phyloP scores from a whole-genome alignment of 2,113 vertebrate species.

The Xiphophorus couchianus region DNA sequence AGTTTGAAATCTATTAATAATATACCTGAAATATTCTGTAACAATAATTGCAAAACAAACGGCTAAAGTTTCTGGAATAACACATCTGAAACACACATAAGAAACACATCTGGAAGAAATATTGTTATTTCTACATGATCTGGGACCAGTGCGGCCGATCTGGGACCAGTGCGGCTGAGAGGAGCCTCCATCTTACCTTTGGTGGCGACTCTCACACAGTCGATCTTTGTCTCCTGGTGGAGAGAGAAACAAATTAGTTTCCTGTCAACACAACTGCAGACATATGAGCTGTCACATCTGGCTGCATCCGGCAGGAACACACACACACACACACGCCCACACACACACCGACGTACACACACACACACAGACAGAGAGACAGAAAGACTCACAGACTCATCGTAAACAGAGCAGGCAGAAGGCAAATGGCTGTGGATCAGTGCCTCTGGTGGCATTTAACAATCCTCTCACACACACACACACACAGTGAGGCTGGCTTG shows the following conservation, averaged over 20 bases:
- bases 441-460: constrained; percentile 65
- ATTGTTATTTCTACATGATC: too few species aligned
- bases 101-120: too few species aligned
- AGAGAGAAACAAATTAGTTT: constrained; percentile 58
- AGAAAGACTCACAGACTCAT: constrained; percentile 15
- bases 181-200: constrained; percentile 84
- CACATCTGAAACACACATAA: too few species aligned
- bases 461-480: constrained; percentile 20
- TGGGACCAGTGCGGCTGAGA: too few species aligned
- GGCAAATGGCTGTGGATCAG: constrained; percentile 69
- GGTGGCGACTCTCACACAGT: constrained; percentile 93
- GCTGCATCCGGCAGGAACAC: constrained; percentile 6
- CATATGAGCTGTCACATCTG: constrained; percentile 41
- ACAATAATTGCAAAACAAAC: too few species aligned
- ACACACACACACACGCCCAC: constrained; percentile 16
- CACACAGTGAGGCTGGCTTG: constrained; percentile 7
- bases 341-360: too few species aligned
- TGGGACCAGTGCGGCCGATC: too few species aligned
- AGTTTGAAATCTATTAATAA: too few species aligned
- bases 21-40: too few species aligned
- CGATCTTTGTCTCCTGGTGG: constrained; percentile 95
- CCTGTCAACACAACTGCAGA: constrained; percentile 32
- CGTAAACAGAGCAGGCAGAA: constrained; percentile 65
- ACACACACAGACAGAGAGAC: constrained; percentile 15
- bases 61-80: too few species aligned